These are phyloP conservation scores for Rhimphoctona megacephalus DNA, from an alignment of 2,888 invertebrate species.

Conservation along the genomic window DNA sequence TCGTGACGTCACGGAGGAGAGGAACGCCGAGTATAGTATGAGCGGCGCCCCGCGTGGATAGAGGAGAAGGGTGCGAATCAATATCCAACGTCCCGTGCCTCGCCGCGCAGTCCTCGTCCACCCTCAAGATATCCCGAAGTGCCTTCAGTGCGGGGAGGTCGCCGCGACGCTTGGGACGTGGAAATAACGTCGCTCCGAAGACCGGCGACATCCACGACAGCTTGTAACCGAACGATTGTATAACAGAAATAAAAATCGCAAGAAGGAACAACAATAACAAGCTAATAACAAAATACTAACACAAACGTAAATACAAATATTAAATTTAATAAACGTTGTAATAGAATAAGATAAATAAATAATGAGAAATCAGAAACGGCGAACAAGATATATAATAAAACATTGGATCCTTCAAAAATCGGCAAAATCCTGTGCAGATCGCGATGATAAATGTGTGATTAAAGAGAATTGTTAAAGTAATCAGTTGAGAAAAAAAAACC, in stretches of 20 bases:
- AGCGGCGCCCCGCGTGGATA: conserved; percentile 19
- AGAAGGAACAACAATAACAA: conserved; percentile 9
- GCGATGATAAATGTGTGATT: neutral
- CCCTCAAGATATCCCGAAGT: conserved; percentile 74
- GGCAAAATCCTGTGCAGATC: neutral
- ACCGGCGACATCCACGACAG: conserved; percentile 73
- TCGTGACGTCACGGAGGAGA: conserved; percentile 66
- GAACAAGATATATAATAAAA: neutral
- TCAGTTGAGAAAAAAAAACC: conserved; percentile 5
- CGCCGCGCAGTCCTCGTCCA: conserved; percentile 76
- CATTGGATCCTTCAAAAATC: neutral
- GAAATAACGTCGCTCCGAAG: conserved; percentile 77
- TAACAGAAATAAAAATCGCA: conserved; percentile 10
- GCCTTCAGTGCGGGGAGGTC: conserved; percentile 83
- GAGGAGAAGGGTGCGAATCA: conserved; percentile 63
- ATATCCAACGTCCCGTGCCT: conserved; percentile 74
- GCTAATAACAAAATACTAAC: neutral
- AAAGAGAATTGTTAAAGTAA: neutral
- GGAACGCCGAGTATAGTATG: conserved; percentile 38
- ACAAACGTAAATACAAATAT: neutral
- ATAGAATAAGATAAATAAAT: neutral
- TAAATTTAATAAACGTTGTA: conserved; percentile 12
- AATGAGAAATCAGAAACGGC: conserved; percentile 2
- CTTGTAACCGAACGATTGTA: conserved; percentile 16
- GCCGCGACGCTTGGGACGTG: conserved; percentile 82